Evolutionary conservation across 2,113 vertebrate species (phyloP).

Genomic region (Varanus salvator): DNA sequence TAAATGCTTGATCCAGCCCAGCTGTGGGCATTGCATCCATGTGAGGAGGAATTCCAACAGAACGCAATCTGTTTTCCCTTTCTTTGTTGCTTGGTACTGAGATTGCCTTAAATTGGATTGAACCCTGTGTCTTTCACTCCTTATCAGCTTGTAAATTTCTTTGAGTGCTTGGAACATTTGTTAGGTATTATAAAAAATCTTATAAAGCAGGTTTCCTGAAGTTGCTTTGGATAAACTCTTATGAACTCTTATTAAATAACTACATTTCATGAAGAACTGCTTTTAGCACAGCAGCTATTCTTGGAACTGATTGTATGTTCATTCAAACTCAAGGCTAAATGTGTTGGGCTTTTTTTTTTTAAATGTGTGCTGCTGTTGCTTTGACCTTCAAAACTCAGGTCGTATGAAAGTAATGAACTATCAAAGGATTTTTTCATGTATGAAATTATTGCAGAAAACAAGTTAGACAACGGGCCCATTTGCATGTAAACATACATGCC

Average conservation of each 20-base stretch:
- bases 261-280: background rate
- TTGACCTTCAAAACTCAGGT: conserved; percentile 30
- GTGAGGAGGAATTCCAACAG: background rate
- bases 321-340: background rate
- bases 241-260: conserved; percentile 4
- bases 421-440: conserved; percentile 29
- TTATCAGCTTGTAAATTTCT: background rate
- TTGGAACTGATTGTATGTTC: conserved; percentile 5
- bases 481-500: no score
- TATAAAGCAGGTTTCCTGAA: background rate
- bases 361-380: background rate
- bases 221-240: background rate
- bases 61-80: background rate
- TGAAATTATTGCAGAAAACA: conserved; percentile 20
- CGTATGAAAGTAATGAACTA: conserved; percentile 16
- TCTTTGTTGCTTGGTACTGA: background rate
- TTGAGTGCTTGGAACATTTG: background rate
- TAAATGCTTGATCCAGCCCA: background rate
- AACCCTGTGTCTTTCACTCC: background rate
- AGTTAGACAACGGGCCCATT: background rate
- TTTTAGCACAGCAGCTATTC: background rate
- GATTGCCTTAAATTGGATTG: background rate
- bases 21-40: no score
- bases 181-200: background rate
- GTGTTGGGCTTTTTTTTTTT: background rate